Base-by-base conservation (phyloP, 2,797 vertebrate genomes). In the Acanthurus leucopareius region DNA sequence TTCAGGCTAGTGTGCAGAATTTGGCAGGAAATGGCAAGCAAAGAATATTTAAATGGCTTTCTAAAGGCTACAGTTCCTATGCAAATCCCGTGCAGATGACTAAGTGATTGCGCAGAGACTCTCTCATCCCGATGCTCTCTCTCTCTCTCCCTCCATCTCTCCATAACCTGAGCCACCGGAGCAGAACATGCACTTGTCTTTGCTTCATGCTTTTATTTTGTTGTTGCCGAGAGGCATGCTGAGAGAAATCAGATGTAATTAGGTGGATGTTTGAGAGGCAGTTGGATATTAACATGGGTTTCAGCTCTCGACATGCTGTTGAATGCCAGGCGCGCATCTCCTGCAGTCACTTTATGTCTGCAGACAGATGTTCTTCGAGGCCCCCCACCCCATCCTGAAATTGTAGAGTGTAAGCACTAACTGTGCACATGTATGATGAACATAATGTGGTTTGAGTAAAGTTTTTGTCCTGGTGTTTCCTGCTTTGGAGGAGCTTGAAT, bases 171-270 rank as follows among this genome's bases (percentile, higher is more conserved):
- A 90, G 59, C 80, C 84, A 91, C 49, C 52, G 42, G 74, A 92
- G 91, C 90, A 90, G 78, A 93, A 91, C 86, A 76, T 85, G 80
- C 78, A 68, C 89, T 89, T 91, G 91, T 92, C 92, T 91, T 89
- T 75, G 86, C 80, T 59, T 86, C 83, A 79, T 89, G 84, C 81
- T 82, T 88, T 73, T 61, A 82, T 89, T 82, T 88, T 75, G 87
- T 79, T 61, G 16, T 86, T 82, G 89, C 94, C 44, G 44, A 84
- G 65, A 86, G 89, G 74, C 79, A 14, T 78, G 69, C 72, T 85
- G 74, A 86, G 81, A 87, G 83, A 89, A 85, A 93, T 90, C 61
- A 72, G 84, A 86, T 90, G 86, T 91, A 91, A 94, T 94, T 94
- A 93, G 88, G 67, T 62, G 69, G 48, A 86, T 90, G 88, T 90